Evolutionary conservation across 2,797 vertebrate species (phyloP).

Genomic region (Pangasius sanitwongsei): DNA sequence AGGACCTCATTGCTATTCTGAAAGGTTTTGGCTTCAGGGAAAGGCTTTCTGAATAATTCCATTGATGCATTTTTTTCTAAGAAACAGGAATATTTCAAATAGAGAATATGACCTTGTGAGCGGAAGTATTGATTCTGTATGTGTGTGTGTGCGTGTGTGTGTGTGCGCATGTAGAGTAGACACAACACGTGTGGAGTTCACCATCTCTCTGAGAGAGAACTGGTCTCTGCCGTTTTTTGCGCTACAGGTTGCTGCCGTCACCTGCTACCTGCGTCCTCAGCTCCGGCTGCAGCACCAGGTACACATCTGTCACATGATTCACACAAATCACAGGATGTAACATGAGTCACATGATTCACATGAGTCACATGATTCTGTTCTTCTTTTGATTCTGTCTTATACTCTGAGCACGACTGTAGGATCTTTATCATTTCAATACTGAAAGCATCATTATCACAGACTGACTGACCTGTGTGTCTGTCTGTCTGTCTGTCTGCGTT

Average conservation of each 20-base stretch:
- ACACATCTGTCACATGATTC: conserved; percentile 25
- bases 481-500: not conserved
- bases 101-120: conserved; percentile 6
- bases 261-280: conserved; percentile 84
- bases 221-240: conserved; percentile 96
- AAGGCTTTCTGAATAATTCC: conserved; percentile 5
- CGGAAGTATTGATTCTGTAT: conserved; percentile 4
- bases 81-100: not conserved
- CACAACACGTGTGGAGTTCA: conserved; percentile 96
- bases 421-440: not conserved
- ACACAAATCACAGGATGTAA: not conserved
- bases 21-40: not conserved
- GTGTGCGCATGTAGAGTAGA: conserved; percentile 79
- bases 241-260: conserved; percentile 87
- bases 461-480: not conserved
- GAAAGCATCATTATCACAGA: not conserved
- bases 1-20: conserved; percentile 21
- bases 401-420: not conserved
- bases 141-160: conserved; percentile 19
- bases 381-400: not conserved
- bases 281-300: conserved; percentile 83
- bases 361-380: not conserved
- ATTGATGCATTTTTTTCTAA: not conserved
- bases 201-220: conserved; percentile 95
- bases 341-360: not conserved